Evolutionary conservation across 2,113 vertebrate genomes (phyloP), one percentile per base, ranked within the genome.

Genomic region (Triplophysa siluroides): DNA sequence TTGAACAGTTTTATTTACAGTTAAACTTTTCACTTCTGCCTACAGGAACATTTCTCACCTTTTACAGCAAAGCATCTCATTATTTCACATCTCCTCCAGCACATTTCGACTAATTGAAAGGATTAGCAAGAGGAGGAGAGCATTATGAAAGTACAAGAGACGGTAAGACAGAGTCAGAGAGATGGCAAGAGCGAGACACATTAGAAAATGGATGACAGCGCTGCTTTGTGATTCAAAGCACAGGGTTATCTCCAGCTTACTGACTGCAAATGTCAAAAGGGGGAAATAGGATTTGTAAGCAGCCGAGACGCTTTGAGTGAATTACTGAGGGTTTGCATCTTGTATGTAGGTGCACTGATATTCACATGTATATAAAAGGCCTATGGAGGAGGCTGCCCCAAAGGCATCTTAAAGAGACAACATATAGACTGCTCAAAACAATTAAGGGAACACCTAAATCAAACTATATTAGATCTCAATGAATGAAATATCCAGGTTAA

Each of bases 181-280:
- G 33, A 45, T 12, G 65, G 67, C 54, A 54, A 69, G 18, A 60
- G 16, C 9, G 61, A 18, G 64, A n/a, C 24, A 29, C 74, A 16
- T 66, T 4, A 67, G 19, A 68, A 75, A 11, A 41, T 47, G 47
- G n/a, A 45, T 66, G 56, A 63, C 64, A 50, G 43, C 26, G 64
- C 16, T 69, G 43, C 79, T 85, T 87, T 85, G 75, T 81, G 83
- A 90, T 90, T 90, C 86, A 88, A 87, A 85, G 83, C 86, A 87
- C 83, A 85, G 3, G 63, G 72, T 84, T 86, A 89, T 82, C 87
- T 83, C 6, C 43, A 88, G 87, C 90, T 91, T 92, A 90, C 84
- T 87, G 86, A 89, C 81, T 87, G 62, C 81, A 90, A 90, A 90
- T 91, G 87, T 90, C 89, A 88, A 76, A 60, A 24, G 69, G 79